Evolutionary conservation across 2,888 invertebrate genomes (phyloP).

Genomic region (Nipponacmea schrenckii): DNA sequence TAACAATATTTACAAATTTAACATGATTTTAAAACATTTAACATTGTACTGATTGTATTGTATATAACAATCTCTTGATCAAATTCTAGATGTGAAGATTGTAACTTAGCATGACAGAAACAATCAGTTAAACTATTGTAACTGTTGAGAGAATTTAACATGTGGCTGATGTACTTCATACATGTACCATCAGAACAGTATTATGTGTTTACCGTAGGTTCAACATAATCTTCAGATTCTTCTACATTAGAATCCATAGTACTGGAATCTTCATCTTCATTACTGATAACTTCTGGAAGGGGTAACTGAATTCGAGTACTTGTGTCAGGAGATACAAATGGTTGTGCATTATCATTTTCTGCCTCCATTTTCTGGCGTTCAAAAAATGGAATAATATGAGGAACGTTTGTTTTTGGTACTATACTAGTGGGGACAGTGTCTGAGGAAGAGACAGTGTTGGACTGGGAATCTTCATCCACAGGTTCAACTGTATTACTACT

Average conservation of each 20-base stretch:
- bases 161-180: too few relatives aligned
- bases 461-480: constrained; percentile 8
- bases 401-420: background rate
- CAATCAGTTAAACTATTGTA: too few relatives aligned
- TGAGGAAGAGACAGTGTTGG: background rate
- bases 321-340: constrained; percentile 4
- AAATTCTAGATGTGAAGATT: too few relatives aligned
- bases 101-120: too few relatives aligned
- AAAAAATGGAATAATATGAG: constrained; percentile 3
- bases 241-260: constrained; percentile 33
- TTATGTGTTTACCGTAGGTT: constrained; percentile 23
- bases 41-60: too few relatives aligned
- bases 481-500: background rate
- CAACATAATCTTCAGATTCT: constrained; percentile 34
- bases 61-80: too few relatives aligned
- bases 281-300: constrained; percentile 17
- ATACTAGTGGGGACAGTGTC: background rate
- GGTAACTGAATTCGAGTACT: constrained; percentile 4
- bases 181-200: too few relatives aligned
- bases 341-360: background rate
- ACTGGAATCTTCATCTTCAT: constrained; percentile 20
- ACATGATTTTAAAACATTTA: background rate
- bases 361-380: background rate
- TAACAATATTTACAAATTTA: background rate
- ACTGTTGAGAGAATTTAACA: too few relatives aligned